A percentile compares a stretch with the other conserved stretches of the same genome.
Evolutionary conservation across 2,797 vertebrate species (phyloP).

Genomic region (Sebastes oblongus): DNA sequence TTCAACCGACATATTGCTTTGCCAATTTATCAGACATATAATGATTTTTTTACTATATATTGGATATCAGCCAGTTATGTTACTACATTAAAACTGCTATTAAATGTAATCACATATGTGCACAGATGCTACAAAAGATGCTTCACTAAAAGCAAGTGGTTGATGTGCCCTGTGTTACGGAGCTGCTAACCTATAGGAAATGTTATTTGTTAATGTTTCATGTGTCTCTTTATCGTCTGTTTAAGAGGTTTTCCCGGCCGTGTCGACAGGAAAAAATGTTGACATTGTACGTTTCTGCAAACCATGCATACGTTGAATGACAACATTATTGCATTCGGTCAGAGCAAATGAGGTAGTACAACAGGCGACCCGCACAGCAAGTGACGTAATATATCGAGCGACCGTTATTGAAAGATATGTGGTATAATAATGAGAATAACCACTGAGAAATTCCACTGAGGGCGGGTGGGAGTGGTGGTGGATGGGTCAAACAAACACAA

Average conservation of each 20-base stretch:
- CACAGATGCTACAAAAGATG: neutral
- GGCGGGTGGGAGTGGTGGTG: accelerated
- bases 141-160: neutral
- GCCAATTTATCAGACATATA: slow-evolving; percentile 2
- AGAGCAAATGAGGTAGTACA: no score
- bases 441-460: no score
- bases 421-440: no score
- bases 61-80: neutral
- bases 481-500: no score
- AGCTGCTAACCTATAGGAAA: neutral
- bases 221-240: neutral
- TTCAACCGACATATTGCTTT: slow-evolving; percentile 2
- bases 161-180: neutral
- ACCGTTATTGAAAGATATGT: no score
- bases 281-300: neutral
- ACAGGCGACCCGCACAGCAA: no score
- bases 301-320: no score
- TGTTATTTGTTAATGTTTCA: neutral
- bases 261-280: neutral
- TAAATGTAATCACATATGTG: neutral
- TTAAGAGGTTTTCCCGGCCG: neutral
- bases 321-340: no score
- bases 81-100: neutral
- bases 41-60: neutral
- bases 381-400: no score